Conservation (phyloP, 2,113 vertebrate species). For the Cromileptes altivelis region DNA sequence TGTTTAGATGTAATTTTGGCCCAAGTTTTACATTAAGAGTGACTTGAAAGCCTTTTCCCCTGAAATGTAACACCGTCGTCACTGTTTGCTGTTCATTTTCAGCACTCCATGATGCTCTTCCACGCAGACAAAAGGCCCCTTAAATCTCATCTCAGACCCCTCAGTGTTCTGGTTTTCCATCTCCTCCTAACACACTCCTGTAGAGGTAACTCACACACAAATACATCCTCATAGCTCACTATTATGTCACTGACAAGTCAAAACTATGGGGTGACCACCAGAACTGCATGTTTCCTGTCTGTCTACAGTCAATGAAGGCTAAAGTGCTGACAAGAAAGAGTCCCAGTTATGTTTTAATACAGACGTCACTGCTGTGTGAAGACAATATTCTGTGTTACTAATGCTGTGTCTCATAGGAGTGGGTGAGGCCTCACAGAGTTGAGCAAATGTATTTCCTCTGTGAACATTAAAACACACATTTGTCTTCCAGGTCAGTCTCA, state of each 20-base stretch:
- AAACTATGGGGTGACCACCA: not conserved
- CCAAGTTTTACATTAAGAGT: too few species aligned
- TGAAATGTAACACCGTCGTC: too few species aligned
- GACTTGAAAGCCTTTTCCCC: too few species aligned
- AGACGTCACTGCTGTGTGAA: too few species aligned
- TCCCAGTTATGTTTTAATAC: not conserved
- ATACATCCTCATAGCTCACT: not conserved
- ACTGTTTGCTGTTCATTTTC: too few species aligned
- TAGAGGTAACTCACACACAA: not conserved
- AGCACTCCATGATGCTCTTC: not conserved
- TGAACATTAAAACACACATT: too few species aligned
- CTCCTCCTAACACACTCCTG: not conserved
- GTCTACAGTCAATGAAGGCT: not conserved
- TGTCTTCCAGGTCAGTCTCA: not conserved
- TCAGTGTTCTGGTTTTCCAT: not conserved
- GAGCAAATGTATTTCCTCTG: not conserved
- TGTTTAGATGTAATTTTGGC: too few species aligned
- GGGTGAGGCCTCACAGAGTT: too few species aligned
- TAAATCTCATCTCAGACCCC: not conserved
- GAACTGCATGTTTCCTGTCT: too few species aligned
- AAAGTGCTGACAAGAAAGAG: not conserved
- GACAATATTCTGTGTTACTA: too few species aligned
- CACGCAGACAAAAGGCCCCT: not conserved
- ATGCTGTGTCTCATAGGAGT: too few species aligned
- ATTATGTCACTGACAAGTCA: not conserved